Evolutionary conservation across 1,140 invertebrate genomes (phyloP).

Genomic region (Acyrthosiphon pisum): DNA sequence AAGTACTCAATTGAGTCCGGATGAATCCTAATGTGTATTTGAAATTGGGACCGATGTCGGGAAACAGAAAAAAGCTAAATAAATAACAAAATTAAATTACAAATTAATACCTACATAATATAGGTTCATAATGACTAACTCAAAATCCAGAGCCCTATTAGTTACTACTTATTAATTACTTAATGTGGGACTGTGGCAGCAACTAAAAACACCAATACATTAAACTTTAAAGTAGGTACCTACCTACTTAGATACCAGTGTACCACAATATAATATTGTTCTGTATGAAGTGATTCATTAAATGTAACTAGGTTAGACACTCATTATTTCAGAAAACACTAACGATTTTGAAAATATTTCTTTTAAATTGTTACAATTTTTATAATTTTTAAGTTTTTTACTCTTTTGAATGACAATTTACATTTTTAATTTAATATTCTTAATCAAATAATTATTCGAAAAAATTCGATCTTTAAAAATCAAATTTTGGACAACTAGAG

Average conservation of each 20-base stretch:
- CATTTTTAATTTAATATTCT: no score
- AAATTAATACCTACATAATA: background rate
- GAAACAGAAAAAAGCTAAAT: conserved; percentile 82
- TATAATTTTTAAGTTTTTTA: no score
- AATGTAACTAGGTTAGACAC: no score
- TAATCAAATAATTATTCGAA: no score
- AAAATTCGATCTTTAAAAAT: no score
- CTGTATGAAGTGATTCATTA: background rate
- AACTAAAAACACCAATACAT: background rate
- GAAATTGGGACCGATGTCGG: conserved; percentile 84
- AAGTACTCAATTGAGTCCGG: conserved; percentile 84
- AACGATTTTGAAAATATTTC: no score
- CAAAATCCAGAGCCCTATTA: background rate
- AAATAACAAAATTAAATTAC: conserved; percentile 10
- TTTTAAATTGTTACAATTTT: no score
- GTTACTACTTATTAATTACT: no score
- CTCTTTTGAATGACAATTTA: no score
- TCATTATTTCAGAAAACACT: no score
- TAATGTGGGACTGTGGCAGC: background rate
- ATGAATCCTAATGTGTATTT: conserved; percentile 88
- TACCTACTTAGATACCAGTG: background rate
- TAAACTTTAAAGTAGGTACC: background rate
- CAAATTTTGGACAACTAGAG: no score
- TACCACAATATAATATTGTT: background rate
- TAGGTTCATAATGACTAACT: background rate